phyloP scores from a whole-genome alignment of 2,113 vertebrate species.

The Cromileptes altivelis region DNA sequence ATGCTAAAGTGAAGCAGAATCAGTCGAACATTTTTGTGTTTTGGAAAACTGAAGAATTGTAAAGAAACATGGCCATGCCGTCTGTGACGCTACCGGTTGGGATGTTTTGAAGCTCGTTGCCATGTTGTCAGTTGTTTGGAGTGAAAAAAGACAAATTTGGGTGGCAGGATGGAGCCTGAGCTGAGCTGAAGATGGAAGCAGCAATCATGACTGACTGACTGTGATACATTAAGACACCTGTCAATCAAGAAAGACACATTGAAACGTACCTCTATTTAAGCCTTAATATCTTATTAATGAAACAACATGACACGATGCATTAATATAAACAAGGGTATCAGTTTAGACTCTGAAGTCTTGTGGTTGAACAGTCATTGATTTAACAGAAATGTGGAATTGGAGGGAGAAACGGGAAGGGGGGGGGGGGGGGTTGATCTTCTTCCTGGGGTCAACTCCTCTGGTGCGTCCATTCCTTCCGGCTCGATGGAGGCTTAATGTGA shows the following conservation, averaged over 20 bases:
- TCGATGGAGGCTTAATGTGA: slow-evolving; percentile 82
- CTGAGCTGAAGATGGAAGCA: neutral
- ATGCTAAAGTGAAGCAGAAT: neutral
- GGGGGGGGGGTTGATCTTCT: slow-evolving; percentile 51
- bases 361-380: slow-evolving; percentile 10
- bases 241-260: slow-evolving; percentile 19
- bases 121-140: neutral
- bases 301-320: neutral
- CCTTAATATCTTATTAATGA: neutral
- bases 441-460: slow-evolving; percentile 76
- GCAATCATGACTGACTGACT: neutral
- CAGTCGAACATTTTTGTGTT: neutral
- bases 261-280: neutral
- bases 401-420: neutral
- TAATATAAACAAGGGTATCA: neutral
- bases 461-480: slow-evolving; percentile 80
- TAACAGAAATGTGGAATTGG: slow-evolving; percentile 28
- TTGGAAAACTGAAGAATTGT: neutral
- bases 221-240: slow-evolving; percentile 31
- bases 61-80: neutral
- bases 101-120: slow-evolving; percentile 5
- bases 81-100: neutral
- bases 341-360: neutral
- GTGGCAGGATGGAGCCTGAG: neutral
- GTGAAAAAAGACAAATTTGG: neutral